Base-by-base conservation (phyloP, 2,888 invertebrate genomes). In the Scaptomyza parva region DNA sequence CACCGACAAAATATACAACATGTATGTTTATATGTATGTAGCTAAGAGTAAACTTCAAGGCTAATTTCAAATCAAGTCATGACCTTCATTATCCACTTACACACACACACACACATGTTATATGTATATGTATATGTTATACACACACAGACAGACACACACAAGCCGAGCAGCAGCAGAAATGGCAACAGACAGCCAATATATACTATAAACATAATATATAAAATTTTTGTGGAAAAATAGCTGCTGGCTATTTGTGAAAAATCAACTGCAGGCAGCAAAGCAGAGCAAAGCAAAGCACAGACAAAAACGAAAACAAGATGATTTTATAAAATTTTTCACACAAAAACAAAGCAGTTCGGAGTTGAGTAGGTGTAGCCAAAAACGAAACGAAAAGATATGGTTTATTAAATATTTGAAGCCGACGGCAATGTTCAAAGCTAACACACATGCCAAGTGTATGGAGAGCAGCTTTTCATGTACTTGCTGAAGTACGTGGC, bases 381-480 rank as follows among this genome's bases (percentile, higher is more conserved):
- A 61, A 58, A 79, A 62, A 70, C 71, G 54, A 26, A 4, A n/a
- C n/a, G n/a, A 70, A 72, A 59, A 71, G 67, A 76, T 79, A 81
- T 81, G 81, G 79, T 78, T 80, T 80, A 80, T 78, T 82, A 80
- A 78, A 80, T 80, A 78, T 80, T 78, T 82, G 8, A 14, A 70
- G 78, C 79, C 78, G 51, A 50, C 18, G 72, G 79, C 76, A 50
- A 48, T 72, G 61, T 71, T 60, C 44, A 71, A 65, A 70, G 76
- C 72, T 64, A 72, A 52, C 69, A 78, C 76, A 78, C 74, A 74
- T 70, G 71, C 62, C 70, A 24, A 11, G 51, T 18, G 51, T 30
- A n/a, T n/a, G n/a, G n/a, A 9, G 18, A 37, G 59, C 45, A 30
- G 37, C 47, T 66, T 70, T 66, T 63, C 28, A n/a, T n/a, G 28